Conservation (phyloP, 1,140 invertebrate genomes). For the Tetramorium parvispinum region DNA sequence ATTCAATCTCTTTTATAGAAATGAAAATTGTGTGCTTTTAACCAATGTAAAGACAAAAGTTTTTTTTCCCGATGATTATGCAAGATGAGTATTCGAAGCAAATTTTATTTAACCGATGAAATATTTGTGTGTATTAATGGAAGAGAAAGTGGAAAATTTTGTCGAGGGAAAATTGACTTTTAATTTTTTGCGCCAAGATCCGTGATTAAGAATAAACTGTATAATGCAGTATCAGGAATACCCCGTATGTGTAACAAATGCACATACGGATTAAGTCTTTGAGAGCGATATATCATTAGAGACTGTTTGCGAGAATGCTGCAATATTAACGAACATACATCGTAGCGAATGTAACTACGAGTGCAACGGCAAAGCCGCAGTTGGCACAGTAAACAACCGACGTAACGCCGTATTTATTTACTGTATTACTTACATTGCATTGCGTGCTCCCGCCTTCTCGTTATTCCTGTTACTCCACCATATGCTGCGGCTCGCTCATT, state of each 20-base stretch:
- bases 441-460: conserved; percentile 25
- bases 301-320: conserved; percentile 37
- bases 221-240: neutral
- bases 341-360: conserved; percentile 27
- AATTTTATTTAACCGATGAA: neutral
- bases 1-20: conserved; percentile 26
- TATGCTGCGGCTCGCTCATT: conserved; percentile 31
- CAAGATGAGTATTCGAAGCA: neutral
- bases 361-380: conserved; percentile 25
- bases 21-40: conserved; percentile 47
- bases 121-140: neutral
- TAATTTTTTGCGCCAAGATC: neutral
- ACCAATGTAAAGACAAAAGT: neutral
- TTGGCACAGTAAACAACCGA: conserved; percentile 38
- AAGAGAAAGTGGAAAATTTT: neutral
- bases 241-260: neutral
- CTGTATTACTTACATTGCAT: conserved; percentile 57
- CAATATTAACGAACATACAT: conserved; percentile 43
- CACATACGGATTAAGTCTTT: conserved; percentile 21
- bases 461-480: conserved; percentile 11
- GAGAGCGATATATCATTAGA: conserved; percentile 38
- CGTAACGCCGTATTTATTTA: conserved; percentile 61
- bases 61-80: neutral
- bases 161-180: neutral
- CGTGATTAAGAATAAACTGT: neutral